Percentiles rank a stretch among this genome's conserved stretches.
These are phyloP conservation scores for Chrysolina oricalcia DNA, from an alignment of 2,888 invertebrate species.

Conservation along the genomic window DNA sequence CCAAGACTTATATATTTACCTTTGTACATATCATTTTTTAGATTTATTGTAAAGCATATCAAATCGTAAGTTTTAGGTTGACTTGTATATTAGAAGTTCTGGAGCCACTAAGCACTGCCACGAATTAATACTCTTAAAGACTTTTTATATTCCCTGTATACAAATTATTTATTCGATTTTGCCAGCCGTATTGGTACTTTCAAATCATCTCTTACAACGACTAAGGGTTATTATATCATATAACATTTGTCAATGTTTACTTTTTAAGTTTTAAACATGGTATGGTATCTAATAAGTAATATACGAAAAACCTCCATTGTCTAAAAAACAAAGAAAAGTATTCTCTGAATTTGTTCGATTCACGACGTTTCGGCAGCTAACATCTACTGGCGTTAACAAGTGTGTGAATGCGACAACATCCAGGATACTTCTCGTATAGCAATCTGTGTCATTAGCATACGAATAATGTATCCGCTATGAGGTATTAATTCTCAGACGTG, in stretches of 20 bases:
- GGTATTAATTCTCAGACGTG: too few species aligned
- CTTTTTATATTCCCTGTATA: slow-evolving; percentile 13
- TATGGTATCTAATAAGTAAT: background rate
- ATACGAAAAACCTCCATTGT: too few species aligned
- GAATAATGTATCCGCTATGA: too few species aligned
- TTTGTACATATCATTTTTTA: slow-evolving; percentile 65
- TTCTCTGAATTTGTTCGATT: too few species aligned
- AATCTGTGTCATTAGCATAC: too few species aligned
- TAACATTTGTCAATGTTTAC: background rate
- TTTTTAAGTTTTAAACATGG: background rate
- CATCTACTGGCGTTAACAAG: too few species aligned
- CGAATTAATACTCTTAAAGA: slow-evolving; percentile 56
- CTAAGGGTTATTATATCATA: background rate
- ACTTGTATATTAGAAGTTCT: slow-evolving; percentile 66
- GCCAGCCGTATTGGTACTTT: slow-evolving; percentile 13
- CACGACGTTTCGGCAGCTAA: too few species aligned
- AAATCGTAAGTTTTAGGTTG: slow-evolving; percentile 47
- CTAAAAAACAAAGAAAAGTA: too few species aligned
- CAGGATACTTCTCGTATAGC: too few species aligned
- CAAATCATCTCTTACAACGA: slow-evolving; percentile 22
- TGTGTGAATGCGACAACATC: too few species aligned
- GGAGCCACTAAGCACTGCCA: slow-evolving; percentile 70
- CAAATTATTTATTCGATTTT: slow-evolving; percentile 31
- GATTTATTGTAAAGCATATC: slow-evolving; percentile 62
- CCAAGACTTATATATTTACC: slow-evolving; percentile 54